Base-by-base conservation (phyloP, 1,140 invertebrate genomes). In the Sinella curviseta region DNA sequence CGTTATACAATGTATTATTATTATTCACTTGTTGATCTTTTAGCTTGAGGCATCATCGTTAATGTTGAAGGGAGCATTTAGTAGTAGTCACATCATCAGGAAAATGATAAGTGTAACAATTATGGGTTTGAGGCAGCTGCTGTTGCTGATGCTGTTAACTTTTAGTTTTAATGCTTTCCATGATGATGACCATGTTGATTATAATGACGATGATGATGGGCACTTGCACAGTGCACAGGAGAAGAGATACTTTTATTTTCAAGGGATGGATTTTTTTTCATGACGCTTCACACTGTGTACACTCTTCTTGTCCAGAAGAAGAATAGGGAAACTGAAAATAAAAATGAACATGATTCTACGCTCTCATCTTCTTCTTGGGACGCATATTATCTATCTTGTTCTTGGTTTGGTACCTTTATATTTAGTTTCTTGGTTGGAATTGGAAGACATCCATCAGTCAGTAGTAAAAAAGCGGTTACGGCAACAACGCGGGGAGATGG, bases 61-160 rank as follows among this genome's bases (percentile, higher is more conserved):
- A n/a, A n/a, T 60, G 24, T 26, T 60, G 12, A 60, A 60, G 12
- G 39, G 39, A 48, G 20, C 39, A 48, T 48, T 48, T 48, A 48
- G 39, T 20, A 48, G 39, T 48, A 48, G 57, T 60, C 57, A 17
- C 57, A 60, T 60, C 57, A 60, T 16, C 3, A 60, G 3, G 24
- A 60, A 60, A 60, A 60, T n/a, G 57, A 60, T 60, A 60, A 60
- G 57, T 60, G 57, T 60, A n/a, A 60, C 57, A 60, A 60, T 60
- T 60, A 60, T 26, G 14, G 24, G 57, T 3, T 60, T 60, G 57
- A 60, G 4, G 57, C 57, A 60, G 14, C 57, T 60, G 57, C 57
- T 60, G 57, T n/a, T 60, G 57, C 14, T 60, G 57, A 48, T 60
- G 57, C 24, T 48, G 17, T 48, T 48, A 26, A 60, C 4, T 12